Evolutionary conservation across 2,888 invertebrate genomes (phyloP), one percentile per base, ranked within the genome.

Genomic region (Augiades crinisus): DNA sequence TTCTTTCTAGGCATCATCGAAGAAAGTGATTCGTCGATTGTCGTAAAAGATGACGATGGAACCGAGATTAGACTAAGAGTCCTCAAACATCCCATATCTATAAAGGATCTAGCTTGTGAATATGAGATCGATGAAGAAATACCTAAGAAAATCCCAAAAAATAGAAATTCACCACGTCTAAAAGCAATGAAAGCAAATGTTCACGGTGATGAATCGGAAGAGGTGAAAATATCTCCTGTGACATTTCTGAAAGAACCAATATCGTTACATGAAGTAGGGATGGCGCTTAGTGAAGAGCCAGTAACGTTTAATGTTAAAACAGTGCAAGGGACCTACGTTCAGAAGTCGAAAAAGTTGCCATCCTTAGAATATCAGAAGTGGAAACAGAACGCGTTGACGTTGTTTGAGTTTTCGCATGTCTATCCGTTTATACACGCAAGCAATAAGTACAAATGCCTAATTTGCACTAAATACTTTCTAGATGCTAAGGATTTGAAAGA

Each of bases 1-100:
- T 66, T 65, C 70, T 66, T 84, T 85, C 68, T 83, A 86, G 86
- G 84, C 54, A 43, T 67, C 70, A 72, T 78, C 70, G 62, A 73
- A 65, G 64, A 69, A 59, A 72, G 72, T 45, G 61, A 78, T 58
- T 72, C 81, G 4, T 68, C 78, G 10, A 73, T 79, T 43, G 63
- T 67, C 47, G 37, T 79, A 31, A 80, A 77, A 68, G 71, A 72
- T 16, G 75, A 76, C 31, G 74, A 79, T 16, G 84, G 78, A 27
- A 63, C 53, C 27, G 66, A 74, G 14, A 71, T 78, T 47, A 70
- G 62, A 60, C 58, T 84, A 8, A 70, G 66, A 24, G 14, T 84
- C 1, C 68, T 85, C 7, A 76, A 73, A 59, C 64, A 59, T 24
- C 82, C 83, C 0, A 81, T 85, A 55, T 27, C 67, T 17, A 65